These are phyloP conservation scores for Myzus persicae DNA, from an alignment of 1,140 invertebrate species.

Conservation along the genomic window DNA sequence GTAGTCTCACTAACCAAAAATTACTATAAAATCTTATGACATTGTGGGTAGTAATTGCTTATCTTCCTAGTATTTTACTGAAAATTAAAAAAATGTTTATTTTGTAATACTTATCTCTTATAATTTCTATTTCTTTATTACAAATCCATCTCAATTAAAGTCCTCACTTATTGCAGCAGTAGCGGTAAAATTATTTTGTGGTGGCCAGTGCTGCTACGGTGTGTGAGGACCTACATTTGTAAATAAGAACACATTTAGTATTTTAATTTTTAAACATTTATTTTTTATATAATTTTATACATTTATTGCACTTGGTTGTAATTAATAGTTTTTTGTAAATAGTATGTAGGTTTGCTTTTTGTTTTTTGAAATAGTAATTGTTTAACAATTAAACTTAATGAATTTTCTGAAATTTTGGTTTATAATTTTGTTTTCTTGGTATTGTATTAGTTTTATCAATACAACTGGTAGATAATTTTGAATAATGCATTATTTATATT, in stretches of 20 bases:
- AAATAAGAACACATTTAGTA: neutral
- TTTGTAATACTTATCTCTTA: neutral
- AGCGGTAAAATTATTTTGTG: too few relatives aligned
- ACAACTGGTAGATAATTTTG: neutral
- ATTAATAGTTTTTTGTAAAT: neutral
- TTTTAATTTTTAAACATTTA: neutral
- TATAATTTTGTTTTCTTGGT: neutral
- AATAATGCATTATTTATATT: conserved; percentile 11
- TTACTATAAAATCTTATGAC: neutral
- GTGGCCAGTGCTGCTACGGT: too few relatives aligned
- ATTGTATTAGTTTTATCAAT: conserved; percentile 5
- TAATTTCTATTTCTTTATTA: neutral
- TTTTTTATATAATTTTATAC: neutral
- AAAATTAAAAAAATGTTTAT: neutral
- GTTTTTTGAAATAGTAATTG: neutral
- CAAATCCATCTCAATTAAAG: neutral
- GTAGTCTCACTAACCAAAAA: neutral
- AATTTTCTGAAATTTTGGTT: neutral
- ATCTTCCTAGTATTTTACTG: neutral
- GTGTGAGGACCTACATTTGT: too few relatives aligned
- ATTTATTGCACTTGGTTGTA: conserved; percentile 13
- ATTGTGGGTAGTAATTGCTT: neutral
- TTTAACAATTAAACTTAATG: neutral
- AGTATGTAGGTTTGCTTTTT: neutral
- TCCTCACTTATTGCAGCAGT: too few relatives aligned